These are phyloP conservation scores for Solen grandis DNA, from an alignment of 1,140 invertebrate genomes.

Conservation along the genomic window DNA sequence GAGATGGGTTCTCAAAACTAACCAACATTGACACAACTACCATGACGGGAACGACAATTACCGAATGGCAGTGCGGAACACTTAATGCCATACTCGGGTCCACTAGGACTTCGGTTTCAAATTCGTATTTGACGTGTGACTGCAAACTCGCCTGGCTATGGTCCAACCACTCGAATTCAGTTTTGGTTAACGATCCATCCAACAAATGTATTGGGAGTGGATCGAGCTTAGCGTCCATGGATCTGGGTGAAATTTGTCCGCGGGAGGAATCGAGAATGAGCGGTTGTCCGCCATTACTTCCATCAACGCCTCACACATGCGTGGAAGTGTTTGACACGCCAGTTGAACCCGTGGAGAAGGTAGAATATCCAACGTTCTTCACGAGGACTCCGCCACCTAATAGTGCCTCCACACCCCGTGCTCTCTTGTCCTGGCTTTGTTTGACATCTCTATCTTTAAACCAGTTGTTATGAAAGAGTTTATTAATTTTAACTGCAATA, in stretches of 20 bases:
- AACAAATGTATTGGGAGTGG: conserved; percentile 7
- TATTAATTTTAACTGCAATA: no score
- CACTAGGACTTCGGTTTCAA: neutral
- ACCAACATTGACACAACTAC: neutral
- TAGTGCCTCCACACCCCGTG: neutral
- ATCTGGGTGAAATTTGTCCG: conserved; percentile 10
- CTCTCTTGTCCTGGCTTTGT: no score
- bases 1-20: conserved; percentile 16
- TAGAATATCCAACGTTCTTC: conserved; percentile 8
- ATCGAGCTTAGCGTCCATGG: neutral
- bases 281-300: conserved; percentile 19
- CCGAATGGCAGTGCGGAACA: conserved; percentile 20
- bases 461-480: no score
- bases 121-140: conserved; percentile 9
- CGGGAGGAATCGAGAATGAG: neutral
- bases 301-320: conserved; percentile 28
- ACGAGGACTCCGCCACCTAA: neutral
- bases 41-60: neutral
- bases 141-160: conserved; percentile 39
- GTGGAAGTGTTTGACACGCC: conserved; percentile 23
- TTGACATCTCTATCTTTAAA: no score
- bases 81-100: neutral
- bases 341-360: conserved; percentile 15
- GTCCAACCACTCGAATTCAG: conserved; percentile 9
- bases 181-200: neutral